Evolutionary conservation across 2,113 vertebrate species (phyloP).

Genomic region (Cebus imitator): DNA sequence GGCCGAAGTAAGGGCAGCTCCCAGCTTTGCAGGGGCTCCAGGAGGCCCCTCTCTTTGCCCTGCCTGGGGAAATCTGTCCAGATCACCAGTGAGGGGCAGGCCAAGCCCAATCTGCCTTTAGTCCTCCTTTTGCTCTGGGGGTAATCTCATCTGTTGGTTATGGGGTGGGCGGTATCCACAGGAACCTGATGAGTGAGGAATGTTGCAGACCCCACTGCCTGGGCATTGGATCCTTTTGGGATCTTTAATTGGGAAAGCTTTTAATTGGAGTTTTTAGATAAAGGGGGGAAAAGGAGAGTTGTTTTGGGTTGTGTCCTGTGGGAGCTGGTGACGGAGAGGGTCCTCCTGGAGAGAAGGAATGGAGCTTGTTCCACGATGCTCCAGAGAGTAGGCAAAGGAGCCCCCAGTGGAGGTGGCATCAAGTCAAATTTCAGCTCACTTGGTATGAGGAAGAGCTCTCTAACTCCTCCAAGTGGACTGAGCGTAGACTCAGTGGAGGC

Average conservation of each 20-base stretch:
- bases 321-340: neutral
- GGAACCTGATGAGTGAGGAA: conserved; percentile 62
- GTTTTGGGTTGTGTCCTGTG: neutral
- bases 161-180: neutral
- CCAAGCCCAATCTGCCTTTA: neutral
- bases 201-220: neutral
- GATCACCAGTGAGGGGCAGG: neutral
- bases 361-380: neutral
- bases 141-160: neutral
- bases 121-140: neutral
- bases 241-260: conserved; percentile 53
- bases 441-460: neutral
- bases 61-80: neutral
- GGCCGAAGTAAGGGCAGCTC: rapidly evolving
- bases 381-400: neutral
- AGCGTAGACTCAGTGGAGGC: too few species aligned
- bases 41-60: neutral
- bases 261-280: conserved; percentile 53
- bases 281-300: neutral
- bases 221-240: neutral
- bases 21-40: neutral
- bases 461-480: neutral
- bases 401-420: rapidly evolving
- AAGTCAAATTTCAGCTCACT: neutral
- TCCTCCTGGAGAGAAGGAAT: neutral